Evolutionary conservation across 1,140 invertebrate genomes (phyloP).

Genomic region (Hydropsyche tenuis): DNA sequence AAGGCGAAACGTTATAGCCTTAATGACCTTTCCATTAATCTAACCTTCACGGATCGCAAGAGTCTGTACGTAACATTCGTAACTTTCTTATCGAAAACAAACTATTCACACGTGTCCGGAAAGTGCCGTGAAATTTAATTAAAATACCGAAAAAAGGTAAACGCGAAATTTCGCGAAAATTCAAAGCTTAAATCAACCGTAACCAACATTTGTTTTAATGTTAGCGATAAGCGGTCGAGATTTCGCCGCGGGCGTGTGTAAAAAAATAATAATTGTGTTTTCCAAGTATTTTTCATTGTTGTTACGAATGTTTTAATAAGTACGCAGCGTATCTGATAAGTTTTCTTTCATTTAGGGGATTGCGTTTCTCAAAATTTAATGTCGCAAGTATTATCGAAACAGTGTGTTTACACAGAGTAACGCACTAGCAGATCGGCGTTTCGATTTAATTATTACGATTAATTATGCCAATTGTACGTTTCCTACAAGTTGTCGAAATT

Average conservation of each 20-base stretch:
- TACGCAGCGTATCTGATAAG: background rate
- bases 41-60: background rate
- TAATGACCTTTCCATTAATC: constrained; percentile 33
- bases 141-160: too few relatives aligned
- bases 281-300: too few relatives aligned
- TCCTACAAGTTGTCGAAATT: too few relatives aligned
- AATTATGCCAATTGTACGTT: background rate
- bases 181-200: too few relatives aligned
- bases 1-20: background rate
- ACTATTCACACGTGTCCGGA: constrained; percentile 9
- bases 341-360: background rate
- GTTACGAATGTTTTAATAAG: too few relatives aligned
- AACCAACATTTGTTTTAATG: too few relatives aligned
- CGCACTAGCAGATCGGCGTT: background rate
- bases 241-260: too few relatives aligned
- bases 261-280: too few relatives aligned
- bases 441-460: constrained; percentile 5
- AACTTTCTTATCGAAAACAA: constrained; percentile 17
- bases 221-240: too few relatives aligned
- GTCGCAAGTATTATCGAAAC: background rate
- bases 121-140: too few relatives aligned
- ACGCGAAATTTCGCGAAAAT: too few relatives aligned
- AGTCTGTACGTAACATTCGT: background rate
- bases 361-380: constrained; percentile 8
- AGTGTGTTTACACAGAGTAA: constrained; percentile 12